phyloP scores from a whole-genome alignment of 2,888 invertebrate species.

The Cosmia trapezina region DNA sequence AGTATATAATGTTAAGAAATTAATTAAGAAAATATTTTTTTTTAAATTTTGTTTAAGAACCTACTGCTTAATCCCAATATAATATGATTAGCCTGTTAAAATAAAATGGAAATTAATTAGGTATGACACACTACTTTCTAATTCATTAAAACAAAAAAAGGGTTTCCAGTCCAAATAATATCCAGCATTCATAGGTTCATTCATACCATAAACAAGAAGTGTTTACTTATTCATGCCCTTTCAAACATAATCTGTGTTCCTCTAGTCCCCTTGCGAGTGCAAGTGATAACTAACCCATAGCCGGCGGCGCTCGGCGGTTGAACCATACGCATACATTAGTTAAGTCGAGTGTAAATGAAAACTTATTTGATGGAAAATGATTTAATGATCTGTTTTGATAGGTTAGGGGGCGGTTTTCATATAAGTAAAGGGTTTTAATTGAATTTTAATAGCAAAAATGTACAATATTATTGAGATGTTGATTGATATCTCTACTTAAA shows the following conservation, averaged over 20 bases:
- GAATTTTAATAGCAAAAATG: neutral
- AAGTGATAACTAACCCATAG: slow-evolving; percentile 60
- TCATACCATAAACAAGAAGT: slow-evolving; percentile 54
- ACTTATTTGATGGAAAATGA: slow-evolving; percentile 71
- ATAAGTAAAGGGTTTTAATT: slow-evolving; percentile 17
- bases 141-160: neutral
- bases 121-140: neutral
- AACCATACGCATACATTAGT: slow-evolving; percentile 65
- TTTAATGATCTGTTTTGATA: slow-evolving; percentile 60
- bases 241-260: slow-evolving; percentile 53
- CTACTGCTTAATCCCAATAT: no score
- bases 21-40: neutral
- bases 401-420: slow-evolving; percentile 31
- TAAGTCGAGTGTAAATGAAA: slow-evolving; percentile 67
- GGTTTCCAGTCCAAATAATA: neutral
- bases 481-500: neutral
- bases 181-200: slow-evolving; percentile 14
- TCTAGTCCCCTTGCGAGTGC: slow-evolving; percentile 38
- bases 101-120: no score
- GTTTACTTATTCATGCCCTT: slow-evolving; percentile 63
- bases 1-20: neutral
- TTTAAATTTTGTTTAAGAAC: no score
- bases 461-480: neutral
- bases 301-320: slow-evolving; percentile 44
- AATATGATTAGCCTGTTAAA: no score